A percentile compares a stretch with the other conserved stretches of the same genome.
Evolutionary conservation across 2,888 invertebrate species (phyloP).

Genomic region (Ectemnius continuus): DNA sequence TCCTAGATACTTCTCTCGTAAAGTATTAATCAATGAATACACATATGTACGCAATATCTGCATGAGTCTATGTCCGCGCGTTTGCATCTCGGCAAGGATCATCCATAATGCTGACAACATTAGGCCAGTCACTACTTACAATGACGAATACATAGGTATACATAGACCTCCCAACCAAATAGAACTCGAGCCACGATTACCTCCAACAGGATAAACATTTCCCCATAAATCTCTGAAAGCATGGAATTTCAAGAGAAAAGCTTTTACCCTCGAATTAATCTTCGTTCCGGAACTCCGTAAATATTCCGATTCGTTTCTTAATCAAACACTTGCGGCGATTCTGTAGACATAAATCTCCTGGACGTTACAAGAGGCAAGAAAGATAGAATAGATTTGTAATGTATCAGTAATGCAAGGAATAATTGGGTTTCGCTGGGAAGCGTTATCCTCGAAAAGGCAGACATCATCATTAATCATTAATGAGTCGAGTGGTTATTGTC

Average conservation of each 20-base stretch:
- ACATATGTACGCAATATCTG: no score
- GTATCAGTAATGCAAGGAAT: no score
- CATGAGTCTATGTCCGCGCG: constrained; percentile 38
- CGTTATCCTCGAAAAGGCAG: no score
- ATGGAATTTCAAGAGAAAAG: no score
- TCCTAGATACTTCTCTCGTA: constrained; percentile 67
- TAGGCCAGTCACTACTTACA: constrained; percentile 77
- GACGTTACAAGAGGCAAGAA: no score
- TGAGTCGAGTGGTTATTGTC: constrained; percentile 13
- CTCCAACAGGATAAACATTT: not conserved
- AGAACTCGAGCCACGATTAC: constrained; percentile 21
- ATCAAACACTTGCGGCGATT: no score
- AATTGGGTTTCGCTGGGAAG: no score
- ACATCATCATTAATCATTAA: not conserved
- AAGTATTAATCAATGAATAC: constrained; percentile 56
- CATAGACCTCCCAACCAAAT: constrained; percentile 3
- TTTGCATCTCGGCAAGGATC: constrained; percentile 49
- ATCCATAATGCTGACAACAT: constrained; percentile 63
- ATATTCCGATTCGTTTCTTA: no score
- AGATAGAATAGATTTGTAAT: not conserved
- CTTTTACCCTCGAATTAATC: no score
- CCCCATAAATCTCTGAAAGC: no score
- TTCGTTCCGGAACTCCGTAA: no score
- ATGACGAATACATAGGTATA: constrained; percentile 58
- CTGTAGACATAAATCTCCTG: no score